phyloP scores from a whole-genome alignment of 2,113 vertebrate genomes.

The Pimephales promelas region DNA sequence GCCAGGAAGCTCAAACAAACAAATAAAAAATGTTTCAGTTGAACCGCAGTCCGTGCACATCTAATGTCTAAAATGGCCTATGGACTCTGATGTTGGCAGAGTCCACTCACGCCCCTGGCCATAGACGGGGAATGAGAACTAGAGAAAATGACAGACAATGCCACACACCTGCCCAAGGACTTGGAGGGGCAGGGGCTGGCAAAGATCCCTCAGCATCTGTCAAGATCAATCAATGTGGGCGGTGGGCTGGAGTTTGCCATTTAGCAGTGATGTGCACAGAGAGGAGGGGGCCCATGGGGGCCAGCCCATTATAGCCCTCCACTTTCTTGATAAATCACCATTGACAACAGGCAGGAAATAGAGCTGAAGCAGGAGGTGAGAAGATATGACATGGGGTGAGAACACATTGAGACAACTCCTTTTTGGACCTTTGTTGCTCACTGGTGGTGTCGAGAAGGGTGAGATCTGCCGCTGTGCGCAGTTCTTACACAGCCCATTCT shows the following conservation, averaged over 20 bases:
- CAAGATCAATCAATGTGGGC: constrained; percentile 69
- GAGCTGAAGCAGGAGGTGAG: constrained; percentile 36
- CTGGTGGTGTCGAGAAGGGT: not conserved
- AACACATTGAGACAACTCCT: not conserved
- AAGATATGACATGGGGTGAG: not conserved
- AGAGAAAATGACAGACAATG: constrained; percentile 14
- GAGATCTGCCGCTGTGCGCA: no score
- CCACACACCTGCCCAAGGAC: constrained; percentile 67
- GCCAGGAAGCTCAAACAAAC: not conserved
- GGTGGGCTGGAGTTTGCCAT: constrained; percentile 67
- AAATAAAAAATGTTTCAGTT: not conserved
- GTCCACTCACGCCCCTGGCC: not conserved
- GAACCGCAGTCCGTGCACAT: not conserved
- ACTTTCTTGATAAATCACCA: constrained; percentile 78
- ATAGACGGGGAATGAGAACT: not conserved
- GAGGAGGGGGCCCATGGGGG: constrained; percentile 62
- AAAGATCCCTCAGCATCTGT: constrained; percentile 72
- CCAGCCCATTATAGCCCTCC: constrained; percentile 71
- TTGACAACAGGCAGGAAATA: constrained; percentile 65
- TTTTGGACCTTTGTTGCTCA: not conserved
- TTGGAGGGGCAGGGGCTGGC: constrained; percentile 68
- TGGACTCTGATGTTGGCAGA: constrained; percentile 6
- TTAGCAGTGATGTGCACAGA: constrained; percentile 74
- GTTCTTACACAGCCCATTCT: no score
- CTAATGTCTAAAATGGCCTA: not conserved